These are phyloP conservation scores for Triops cancriformis DNA, from an alignment of 1,140 invertebrate genomes.

Conservation along the genomic window DNA sequence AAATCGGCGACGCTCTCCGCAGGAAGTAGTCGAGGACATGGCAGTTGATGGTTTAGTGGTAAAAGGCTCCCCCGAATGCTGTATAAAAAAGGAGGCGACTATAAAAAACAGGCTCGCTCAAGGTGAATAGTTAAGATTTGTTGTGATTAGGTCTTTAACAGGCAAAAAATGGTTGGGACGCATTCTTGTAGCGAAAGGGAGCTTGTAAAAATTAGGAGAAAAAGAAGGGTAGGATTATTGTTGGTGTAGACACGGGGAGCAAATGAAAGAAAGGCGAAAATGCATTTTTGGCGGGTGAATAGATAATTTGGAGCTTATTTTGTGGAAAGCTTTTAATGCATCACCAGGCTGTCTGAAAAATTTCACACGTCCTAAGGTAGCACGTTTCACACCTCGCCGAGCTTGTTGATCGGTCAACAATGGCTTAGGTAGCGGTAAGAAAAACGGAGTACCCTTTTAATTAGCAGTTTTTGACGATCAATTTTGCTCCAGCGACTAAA, in stretches of 20 bases:
- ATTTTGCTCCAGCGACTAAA: not conserved
- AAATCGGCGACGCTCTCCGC: not conserved
- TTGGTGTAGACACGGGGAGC: not conserved
- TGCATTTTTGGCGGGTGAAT: not conserved
- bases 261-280: not conserved
- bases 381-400: not conserved
- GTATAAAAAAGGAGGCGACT: not conserved
- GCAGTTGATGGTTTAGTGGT: not conserved
- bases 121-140: not conserved
- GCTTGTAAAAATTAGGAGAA: not conserved
- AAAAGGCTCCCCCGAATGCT: not conserved
- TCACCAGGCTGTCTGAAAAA: not conserved
- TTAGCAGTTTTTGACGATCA: not conserved
- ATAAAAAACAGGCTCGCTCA: not conserved
- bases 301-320: not conserved
- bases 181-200: not conserved
- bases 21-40: slow-evolving; percentile 2
- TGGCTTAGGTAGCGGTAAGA: not conserved
- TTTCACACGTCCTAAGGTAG: not conserved
- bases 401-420: not conserved
- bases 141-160: not conserved
- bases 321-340: not conserved
- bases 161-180: not conserved
- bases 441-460: not conserved
- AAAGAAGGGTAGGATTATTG: not conserved